These are phyloP conservation scores for Drosophila gunungcola DNA, from an alignment of 1,140 invertebrate species.

Conservation along the genomic window DNA sequence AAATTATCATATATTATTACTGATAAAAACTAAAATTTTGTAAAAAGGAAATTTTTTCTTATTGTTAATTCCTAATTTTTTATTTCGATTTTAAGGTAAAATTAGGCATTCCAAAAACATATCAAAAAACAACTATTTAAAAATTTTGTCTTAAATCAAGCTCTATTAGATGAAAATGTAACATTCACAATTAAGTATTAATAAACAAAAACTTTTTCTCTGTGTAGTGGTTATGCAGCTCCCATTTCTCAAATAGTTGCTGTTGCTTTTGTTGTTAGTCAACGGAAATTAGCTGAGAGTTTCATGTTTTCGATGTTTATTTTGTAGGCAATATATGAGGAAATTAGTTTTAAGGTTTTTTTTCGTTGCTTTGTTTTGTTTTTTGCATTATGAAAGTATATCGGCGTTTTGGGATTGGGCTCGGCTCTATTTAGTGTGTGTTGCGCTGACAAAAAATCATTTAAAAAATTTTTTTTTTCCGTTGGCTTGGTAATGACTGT, in stretches of 20 bases:
- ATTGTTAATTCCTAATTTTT: no score
- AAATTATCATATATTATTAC: no score
- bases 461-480: not conserved
- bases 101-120: no score
- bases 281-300: constrained; percentile 66
- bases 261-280: constrained; percentile 31
- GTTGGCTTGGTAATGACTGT: constrained; percentile 4
- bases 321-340: constrained; percentile 57
- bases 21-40: no score
- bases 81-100: no score
- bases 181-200: no score
- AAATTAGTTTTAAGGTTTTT: constrained; percentile 51
- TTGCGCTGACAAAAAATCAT: constrained; percentile 13
- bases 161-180: no score
- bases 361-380: constrained; percentile 11
- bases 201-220: not conserved
- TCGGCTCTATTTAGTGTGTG: constrained; percentile 14
- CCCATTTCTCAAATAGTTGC: constrained; percentile 19
- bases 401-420: constrained; percentile 3
- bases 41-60: no score
- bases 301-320: constrained; percentile 43
- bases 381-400: constrained; percentile 56
- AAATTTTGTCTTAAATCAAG: no score
- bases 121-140: no score
- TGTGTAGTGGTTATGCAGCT: constrained; percentile 48